phyloP scores from a whole-genome alignment of 92 coral and sea anemone genomes.

The Virgularia gustaviana region DNA sequence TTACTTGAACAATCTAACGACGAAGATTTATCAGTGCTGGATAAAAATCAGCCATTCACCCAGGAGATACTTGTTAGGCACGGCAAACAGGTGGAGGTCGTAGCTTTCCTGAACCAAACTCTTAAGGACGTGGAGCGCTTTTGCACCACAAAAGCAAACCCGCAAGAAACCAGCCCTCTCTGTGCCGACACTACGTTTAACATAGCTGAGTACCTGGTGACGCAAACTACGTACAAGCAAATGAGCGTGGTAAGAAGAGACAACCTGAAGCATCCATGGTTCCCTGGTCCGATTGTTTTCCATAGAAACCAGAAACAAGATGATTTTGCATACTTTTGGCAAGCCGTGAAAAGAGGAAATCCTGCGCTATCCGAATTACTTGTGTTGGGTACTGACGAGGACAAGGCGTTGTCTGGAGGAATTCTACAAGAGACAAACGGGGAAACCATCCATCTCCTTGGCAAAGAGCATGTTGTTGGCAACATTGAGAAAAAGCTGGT shows the following conservation, averaged over 20 bases:
- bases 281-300: constrained; percentile 45
- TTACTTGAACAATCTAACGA: constrained; percentile 43
- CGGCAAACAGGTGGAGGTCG: constrained; percentile 46
- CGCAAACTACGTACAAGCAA: constrained; percentile 49
- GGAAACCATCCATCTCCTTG: constrained; percentile 37
- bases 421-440: neutral
- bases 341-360: constrained; percentile 36
- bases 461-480: constrained; percentile 43
- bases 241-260: constrained; percentile 38
- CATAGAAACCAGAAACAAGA: constrained; percentile 47
- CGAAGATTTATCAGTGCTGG: constrained; percentile 13
- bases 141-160: constrained; percentile 36
- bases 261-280: constrained; percentile 51
- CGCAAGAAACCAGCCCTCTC: constrained; percentile 35
- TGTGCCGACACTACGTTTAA: constrained; percentile 49
- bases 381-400: constrained; percentile 42
- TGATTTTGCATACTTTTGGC: constrained; percentile 45
- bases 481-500: constrained; percentile 42
- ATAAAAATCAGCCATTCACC: constrained; percentile 48
- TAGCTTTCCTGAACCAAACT: constrained; percentile 35
- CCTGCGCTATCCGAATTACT: constrained; percentile 12
- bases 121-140: constrained; percentile 39
- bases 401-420: constrained; percentile 33
- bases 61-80: constrained; percentile 48
- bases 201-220: constrained; percentile 47